Conservation (phyloP, 2,888 invertebrate genomes). For the Drosophila aldrichi region DNA sequence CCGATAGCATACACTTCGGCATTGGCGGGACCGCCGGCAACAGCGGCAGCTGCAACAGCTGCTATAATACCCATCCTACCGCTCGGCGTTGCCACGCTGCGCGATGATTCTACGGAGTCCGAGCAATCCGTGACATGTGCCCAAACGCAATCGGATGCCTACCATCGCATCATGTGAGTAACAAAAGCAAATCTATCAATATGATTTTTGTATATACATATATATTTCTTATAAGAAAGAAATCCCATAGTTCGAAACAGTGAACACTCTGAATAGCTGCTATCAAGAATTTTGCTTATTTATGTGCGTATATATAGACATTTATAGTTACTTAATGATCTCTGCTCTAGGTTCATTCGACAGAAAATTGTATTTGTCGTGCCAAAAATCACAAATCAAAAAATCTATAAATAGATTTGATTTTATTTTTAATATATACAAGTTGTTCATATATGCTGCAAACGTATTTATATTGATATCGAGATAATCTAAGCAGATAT, state of each 20-base stretch:
- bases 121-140: conserved; percentile 85
- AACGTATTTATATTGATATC: background rate
- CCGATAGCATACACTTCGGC: conserved; percentile 81
- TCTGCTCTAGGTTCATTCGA: background rate
- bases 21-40: conserved; percentile 86
- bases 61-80: conserved; percentile 85
- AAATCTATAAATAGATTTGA: background rate
- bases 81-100: conserved; percentile 85
- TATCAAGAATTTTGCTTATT: background rate
- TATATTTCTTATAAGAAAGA: no score
- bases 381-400: background rate
- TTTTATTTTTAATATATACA: background rate
- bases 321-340: no score
- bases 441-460: background rate
- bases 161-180: conserved; percentile 85
- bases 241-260: background rate
- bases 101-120: conserved; percentile 86
- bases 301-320: no score
- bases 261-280: background rate
- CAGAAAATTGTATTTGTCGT: background rate
- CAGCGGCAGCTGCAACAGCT: conserved; percentile 86
- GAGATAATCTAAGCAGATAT: background rate
- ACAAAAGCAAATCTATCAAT: conserved; percentile 1
- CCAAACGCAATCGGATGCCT: conserved; percentile 85
- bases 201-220: no score